Percentiles rank a stretch among this genome's conserved stretches.
Conservation (phyloP, 2,888 invertebrate species). For the Xestoiulus laeticollis region DNA sequence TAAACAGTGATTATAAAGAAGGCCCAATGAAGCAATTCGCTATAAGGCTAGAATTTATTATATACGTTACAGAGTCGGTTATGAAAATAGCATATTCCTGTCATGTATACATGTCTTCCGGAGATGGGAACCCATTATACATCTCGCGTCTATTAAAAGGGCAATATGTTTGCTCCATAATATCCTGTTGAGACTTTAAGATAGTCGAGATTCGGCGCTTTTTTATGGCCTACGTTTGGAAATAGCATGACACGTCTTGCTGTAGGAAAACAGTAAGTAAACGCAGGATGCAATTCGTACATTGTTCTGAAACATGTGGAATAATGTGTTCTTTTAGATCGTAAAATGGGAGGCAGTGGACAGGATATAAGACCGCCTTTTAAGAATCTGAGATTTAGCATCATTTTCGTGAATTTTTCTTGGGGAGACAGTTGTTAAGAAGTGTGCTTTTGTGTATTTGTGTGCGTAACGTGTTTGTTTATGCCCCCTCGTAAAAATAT, state of each 20-base stretch:
- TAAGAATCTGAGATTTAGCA: constrained; percentile 38
- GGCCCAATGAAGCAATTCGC: background rate
- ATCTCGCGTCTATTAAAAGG: constrained; percentile 32
- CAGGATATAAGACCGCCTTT: constrained; percentile 20
- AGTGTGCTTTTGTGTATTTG: background rate
- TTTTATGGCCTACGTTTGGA: background rate
- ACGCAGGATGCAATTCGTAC: background rate
- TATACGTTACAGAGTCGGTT: background rate
- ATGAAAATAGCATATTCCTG: background rate
- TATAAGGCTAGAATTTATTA: background rate
- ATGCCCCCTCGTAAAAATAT: constrained; percentile 20
- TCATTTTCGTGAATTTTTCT: constrained; percentile 3
- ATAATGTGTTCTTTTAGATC: constrained; percentile 27
- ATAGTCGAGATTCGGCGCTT: background rate
- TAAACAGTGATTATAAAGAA: background rate
- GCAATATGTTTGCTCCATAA: constrained; percentile 3
- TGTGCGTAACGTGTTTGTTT: background rate
- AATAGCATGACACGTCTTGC: constrained; percentile 2
- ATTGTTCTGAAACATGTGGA: constrained; percentile 40
- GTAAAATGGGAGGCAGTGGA: background rate
- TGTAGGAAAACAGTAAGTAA: background rate
- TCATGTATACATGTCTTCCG: background rate
- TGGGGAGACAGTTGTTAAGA: constrained; percentile 32
- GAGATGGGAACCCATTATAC: constrained; percentile 20
- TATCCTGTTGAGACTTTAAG: constrained; percentile 41